These are phyloP conservation scores for Meda fulgida DNA, from an alignment of 2,797 vertebrate genomes.

Conservation along the genomic window DNA sequence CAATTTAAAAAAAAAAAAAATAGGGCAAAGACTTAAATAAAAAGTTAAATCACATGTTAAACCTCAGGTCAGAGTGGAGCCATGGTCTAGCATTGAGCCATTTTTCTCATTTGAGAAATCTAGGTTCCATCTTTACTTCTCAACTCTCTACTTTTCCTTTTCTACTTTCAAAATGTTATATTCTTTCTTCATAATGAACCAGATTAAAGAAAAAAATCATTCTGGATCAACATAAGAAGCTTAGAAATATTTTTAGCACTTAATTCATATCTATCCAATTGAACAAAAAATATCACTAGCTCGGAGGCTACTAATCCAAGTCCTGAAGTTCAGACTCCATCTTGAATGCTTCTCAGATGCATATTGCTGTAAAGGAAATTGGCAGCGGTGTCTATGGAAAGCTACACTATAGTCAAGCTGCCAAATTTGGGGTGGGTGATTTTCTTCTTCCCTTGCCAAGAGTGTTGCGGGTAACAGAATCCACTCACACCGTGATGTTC, in stretches of 20 bases:
- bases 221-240: constrained; percentile 18
- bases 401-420: constrained; percentile 35
- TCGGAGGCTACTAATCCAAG: constrained; percentile 20
- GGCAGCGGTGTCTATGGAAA: constrained; percentile 42
- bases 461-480: constrained; percentile 55
- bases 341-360: constrained; percentile 23
- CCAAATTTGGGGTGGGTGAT: constrained; percentile 49
- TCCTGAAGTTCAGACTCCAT: constrained; percentile 26
- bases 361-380: constrained; percentile 41
- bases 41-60: background rate
- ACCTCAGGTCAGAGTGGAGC: background rate
- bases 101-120: background rate
- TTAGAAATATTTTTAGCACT: constrained; percentile 35
- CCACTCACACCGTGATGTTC: constrained; percentile 38
- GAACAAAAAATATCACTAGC: constrained; percentile 15
- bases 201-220: background rate
- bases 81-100: background rate
- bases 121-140: background rate
- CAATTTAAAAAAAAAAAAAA: too few species aligned
- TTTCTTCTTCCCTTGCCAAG: constrained; percentile 49
- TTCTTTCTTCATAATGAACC: background rate
- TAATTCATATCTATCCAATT: constrained; percentile 8
- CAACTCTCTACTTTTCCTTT: background rate
- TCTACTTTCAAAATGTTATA: background rate
- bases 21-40: background rate